Evolutionary conservation across 2,888 invertebrate species (phyloP).

Genomic region (Drosophila pseudotakahashii): DNA sequence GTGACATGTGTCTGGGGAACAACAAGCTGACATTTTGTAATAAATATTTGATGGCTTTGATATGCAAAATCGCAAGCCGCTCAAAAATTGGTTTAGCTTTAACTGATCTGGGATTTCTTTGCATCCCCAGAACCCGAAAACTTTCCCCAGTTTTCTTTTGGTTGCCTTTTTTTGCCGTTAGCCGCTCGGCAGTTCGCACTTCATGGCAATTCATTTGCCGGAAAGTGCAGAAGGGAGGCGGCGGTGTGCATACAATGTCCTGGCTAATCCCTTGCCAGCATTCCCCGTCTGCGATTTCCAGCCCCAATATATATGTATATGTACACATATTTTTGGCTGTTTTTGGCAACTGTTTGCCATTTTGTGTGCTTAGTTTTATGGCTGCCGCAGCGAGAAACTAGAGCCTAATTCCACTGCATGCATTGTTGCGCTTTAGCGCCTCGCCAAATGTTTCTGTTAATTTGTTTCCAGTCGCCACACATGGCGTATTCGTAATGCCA

Average conservation of each 20-base stretch:
- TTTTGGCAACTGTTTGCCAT: slow-evolving; percentile 43
- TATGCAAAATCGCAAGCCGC: slow-evolving; percentile 54
- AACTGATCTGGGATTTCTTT: slow-evolving; percentile 36
- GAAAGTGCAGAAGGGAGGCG: slow-evolving; percentile 5
- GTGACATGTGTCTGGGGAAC: slow-evolving; percentile 50
- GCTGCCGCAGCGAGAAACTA: slow-evolving; percentile 33
- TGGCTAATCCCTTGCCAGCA: slow-evolving; percentile 46
- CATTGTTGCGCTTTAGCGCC: slow-evolving; percentile 54
- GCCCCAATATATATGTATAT: slow-evolving; percentile 13
- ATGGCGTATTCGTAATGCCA: slow-evolving; percentile 27
- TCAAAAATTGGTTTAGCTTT: slow-evolving; percentile 49
- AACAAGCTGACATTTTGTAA: slow-evolving; percentile 50
- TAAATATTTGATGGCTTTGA: slow-evolving; percentile 58
- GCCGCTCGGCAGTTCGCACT: slow-evolving; percentile 19
- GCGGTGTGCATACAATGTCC: slow-evolving; percentile 31
- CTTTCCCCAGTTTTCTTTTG: slow-evolving; percentile 19
- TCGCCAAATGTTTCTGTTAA: slow-evolving; percentile 52
- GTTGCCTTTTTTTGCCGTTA: slow-evolving; percentile 1
- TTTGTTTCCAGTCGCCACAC: slow-evolving; percentile 42
- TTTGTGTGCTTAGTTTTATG: slow-evolving; percentile 50
- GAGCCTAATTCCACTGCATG: slow-evolving; percentile 27
- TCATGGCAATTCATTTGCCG: slow-evolving; percentile 40
- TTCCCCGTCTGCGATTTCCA: slow-evolving; percentile 26
- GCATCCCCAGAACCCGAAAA: slow-evolving; percentile 18
- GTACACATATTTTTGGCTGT: slow-evolving; percentile 9